phyloP scores from a whole-genome alignment of 30 jellyfish, hydroid and myxozoan species.

The Pelagia noctiluca region DNA sequence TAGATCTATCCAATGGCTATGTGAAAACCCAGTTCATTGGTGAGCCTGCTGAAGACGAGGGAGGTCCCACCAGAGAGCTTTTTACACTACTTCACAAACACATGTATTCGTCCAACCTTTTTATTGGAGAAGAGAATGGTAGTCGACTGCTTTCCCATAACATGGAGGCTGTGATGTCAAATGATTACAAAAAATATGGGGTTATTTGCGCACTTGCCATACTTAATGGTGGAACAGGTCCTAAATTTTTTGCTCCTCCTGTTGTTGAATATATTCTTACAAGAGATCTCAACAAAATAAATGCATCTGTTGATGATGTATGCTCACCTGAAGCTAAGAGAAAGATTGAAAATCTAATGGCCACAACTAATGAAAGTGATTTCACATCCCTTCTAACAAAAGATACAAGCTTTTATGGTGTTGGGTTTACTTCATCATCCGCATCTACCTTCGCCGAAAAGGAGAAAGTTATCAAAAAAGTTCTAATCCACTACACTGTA shows the following conservation, averaged over 20 bases:
- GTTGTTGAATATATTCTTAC: not conserved
- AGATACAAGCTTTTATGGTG: not conserved
- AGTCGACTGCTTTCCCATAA: not conserved
- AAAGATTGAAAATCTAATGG: no score
- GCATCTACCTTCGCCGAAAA: slow-evolving; percentile 4
- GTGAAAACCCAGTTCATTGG: not conserved
- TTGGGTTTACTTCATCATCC: not conserved
- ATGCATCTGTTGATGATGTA: not conserved
- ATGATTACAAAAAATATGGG: not conserved
- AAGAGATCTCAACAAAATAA: not conserved
- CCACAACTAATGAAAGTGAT: not conserved
- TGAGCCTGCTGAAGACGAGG: not conserved
- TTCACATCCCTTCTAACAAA: not conserved
- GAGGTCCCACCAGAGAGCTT: not conserved
- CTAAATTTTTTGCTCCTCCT: not conserved
- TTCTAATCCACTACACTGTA: slow-evolving; percentile 18
- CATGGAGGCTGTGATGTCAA: not conserved
- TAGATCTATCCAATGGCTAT: not conserved
- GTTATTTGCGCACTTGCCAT: not conserved
- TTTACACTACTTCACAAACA: not conserved
- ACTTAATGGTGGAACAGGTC: not conserved
- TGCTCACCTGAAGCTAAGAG: slow-evolving; percentile 5
- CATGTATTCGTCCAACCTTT: not conserved
- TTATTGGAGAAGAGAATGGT: not conserved
- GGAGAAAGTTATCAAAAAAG: not conserved